Conservation (phyloP, 2,797 vertebrate genomes). For the Prionace glauca region DNA sequence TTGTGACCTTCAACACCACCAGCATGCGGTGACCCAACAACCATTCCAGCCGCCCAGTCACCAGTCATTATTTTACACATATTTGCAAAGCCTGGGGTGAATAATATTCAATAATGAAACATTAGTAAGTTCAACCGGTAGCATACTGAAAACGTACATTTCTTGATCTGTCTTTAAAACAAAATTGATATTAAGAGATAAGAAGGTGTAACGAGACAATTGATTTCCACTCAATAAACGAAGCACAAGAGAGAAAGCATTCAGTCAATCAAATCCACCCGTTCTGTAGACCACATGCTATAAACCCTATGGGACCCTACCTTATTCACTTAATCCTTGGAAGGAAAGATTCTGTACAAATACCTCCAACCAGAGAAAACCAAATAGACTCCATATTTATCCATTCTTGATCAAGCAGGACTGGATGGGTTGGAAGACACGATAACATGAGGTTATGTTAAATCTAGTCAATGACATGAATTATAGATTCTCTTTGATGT, state of each 20-base stretch:
- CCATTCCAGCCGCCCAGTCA: neutral
- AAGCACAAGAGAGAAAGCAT: neutral
- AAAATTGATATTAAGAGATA: neutral
- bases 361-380: neutral
- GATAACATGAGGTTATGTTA: neutral
- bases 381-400: neutral
- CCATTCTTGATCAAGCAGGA: neutral
- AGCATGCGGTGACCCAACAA: no score
- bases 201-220: neutral
- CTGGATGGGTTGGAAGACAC: neutral
- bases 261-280: neutral
- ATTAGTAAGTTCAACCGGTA: neutral
- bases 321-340: neutral
- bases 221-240: neutral
- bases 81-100: neutral
- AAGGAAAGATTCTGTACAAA: neutral
- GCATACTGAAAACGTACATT: neutral
- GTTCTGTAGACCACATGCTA: neutral
- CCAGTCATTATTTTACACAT: neutral
- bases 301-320: neutral
- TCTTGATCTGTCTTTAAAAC: neutral
- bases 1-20: no score
- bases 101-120: neutral
- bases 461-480: neutral
- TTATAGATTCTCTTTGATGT: neutral